Conservation (phyloP, 2,113 vertebrate species). For the Euleptes europaea region DNA sequence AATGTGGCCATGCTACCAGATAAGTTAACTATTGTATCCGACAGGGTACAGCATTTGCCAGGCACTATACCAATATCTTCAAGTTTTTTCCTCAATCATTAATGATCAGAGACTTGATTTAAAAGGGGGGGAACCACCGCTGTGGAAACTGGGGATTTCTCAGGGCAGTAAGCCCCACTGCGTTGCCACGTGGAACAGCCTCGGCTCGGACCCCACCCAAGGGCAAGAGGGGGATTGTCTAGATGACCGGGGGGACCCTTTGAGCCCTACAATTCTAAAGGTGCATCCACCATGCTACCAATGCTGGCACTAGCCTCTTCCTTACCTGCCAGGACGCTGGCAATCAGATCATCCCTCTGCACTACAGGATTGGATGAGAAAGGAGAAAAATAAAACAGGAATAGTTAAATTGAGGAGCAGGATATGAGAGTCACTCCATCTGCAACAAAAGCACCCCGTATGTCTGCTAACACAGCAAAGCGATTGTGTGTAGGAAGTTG, state of each 20-base stretch:
- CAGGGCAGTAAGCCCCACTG: not conserved
- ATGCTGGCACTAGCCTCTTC: not conserved
- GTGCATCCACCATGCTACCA: too few species aligned
- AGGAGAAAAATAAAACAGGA: too few species aligned
- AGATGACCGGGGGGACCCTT: not conserved
- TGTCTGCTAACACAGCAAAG: too few species aligned
- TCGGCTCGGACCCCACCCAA: not conserved
- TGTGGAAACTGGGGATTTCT: too few species aligned
- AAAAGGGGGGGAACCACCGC: not conserved
- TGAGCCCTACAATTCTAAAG: not conserved
- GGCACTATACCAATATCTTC: not conserved
- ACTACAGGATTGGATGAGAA: constrained; percentile 42
- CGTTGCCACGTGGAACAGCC: not conserved
- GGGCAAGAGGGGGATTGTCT: not conserved
- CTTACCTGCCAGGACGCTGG: constrained; percentile 83
- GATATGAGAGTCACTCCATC: too few species aligned
- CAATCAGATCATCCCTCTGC: constrained; percentile 83
- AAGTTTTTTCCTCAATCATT: not conserved
- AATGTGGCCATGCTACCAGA: too few species aligned
- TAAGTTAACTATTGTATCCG: too few species aligned
- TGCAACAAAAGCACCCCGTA: too few species aligned
- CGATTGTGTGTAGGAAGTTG: too few species aligned
- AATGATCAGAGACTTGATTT: not conserved
- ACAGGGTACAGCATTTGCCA: rapidly evolving
- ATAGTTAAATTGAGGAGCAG: too few species aligned